A percentile compares a stretch with the other conserved stretches of the same genome.
Conservation (phyloP, 2,113 vertebrate genomes). For the Regulus satrapa region DNA sequence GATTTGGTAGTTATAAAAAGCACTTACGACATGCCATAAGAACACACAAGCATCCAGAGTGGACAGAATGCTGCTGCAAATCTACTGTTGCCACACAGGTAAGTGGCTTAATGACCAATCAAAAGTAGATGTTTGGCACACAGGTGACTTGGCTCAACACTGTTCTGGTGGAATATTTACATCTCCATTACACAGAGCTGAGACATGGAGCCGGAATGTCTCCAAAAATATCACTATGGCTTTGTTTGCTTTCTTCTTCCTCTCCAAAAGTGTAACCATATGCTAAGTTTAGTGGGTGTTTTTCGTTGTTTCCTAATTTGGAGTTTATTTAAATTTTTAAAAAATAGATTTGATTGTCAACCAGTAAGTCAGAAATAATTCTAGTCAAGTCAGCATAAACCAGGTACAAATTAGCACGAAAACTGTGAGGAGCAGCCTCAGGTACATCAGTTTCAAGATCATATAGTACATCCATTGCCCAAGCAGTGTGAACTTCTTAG, state of each 20-base stretch:
- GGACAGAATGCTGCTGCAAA: background rate
- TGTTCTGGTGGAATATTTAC: background rate
- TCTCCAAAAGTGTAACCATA: background rate
- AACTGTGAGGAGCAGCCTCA: background rate
- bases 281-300: constrained; percentile 22
- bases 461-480: background rate
- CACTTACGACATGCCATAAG: background rate
- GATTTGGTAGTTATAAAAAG: background rate
- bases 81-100: accelerated
- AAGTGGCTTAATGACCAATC: background rate
- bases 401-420: background rate
- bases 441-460: background rate
- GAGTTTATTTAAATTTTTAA: background rate
- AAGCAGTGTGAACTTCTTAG: background rate
- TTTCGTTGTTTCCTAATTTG: constrained; percentile 8
- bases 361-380: background rate
- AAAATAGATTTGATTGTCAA: background rate
- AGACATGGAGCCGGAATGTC: background rate
- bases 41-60: background rate
- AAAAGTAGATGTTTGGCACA: background rate
- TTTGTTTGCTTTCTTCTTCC: constrained; percentile 19
- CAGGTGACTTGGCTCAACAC: background rate
- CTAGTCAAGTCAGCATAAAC: background rate
- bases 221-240: constrained; percentile 9
- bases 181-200: background rate